phyloP scores from a whole-genome alignment of 2,797 vertebrate species.

The Alca torda region DNA sequence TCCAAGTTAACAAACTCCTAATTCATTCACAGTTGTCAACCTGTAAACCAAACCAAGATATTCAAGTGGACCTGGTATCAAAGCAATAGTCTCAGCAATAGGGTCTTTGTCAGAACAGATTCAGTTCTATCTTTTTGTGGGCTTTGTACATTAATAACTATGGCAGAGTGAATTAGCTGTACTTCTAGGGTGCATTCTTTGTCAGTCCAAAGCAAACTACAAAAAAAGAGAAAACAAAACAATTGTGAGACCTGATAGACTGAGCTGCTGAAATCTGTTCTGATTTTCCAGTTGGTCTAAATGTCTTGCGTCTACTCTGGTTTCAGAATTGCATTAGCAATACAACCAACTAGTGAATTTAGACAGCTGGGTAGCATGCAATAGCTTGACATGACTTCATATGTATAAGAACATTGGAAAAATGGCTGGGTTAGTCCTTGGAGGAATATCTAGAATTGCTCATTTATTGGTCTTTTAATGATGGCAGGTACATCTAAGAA shows the following conservation, averaged over 20 bases:
- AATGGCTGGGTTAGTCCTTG: neutral
- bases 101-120: neutral
- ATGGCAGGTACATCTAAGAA: neutral
- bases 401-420: neutral
- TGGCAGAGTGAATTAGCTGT: neutral
- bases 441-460: neutral
- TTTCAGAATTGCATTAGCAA: neutral
- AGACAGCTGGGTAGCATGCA: neutral
- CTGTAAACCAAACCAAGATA: neutral
- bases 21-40: neutral
- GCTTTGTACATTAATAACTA: neutral
- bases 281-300: neutral
- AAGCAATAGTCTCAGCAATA: neutral
- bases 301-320: neutral
- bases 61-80: neutral
- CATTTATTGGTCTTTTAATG: neutral
- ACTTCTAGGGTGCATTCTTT: neutral
- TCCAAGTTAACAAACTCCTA: neutral
- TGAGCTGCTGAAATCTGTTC: neutral
- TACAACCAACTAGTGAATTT: neutral
- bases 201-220: neutral
- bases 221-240: neutral
- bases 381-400: neutral
- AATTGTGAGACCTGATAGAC: neutral
- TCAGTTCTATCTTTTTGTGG: neutral